Evolutionary conservation across 2,797 vertebrate genomes (phyloP), one percentile per base, ranked within the genome.

Genomic region (Micromesistius poutassou): DNA sequence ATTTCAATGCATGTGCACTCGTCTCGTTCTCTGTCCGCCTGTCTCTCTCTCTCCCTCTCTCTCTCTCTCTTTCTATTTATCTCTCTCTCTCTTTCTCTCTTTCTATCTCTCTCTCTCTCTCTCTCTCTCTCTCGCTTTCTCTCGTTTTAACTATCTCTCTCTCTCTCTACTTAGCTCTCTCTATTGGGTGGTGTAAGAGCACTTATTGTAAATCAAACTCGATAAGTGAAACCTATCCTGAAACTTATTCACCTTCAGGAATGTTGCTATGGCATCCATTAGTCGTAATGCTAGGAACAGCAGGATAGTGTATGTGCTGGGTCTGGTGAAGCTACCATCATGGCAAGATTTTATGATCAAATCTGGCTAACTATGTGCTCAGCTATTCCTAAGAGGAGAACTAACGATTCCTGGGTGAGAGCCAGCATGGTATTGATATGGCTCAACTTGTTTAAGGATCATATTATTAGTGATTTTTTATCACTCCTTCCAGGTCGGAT

Each of bases 231-330:
- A 77, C 38, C 77, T 79, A 78, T 86, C 82, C 78, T 85, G 76
- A 78, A 80, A 82, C 78, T 79, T 72, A 70, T 79, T 81, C 83
- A 80, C 78, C 73, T 78, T 71, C 62, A 77, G 75, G 81, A 86
- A 84, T 80, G 72, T 89, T 92, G 86, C 84, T 85, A 85, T 90
- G 85, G 87, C 87, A 81, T 85, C 84, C 72, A 74, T 70, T 74
- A 83, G 73, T 78, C 77, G 73, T 74, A 66, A 74, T 78, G 80
- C 71, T 86, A 75, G 81, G 73, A 50, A 22, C 79, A 22, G 55
- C 50, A 22, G 79, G 73, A 80, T 28, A 72, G 68, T 14, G 35
- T 30, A 46, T 76, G 70, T 55, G 46, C 46, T 68, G 74, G 13
- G 78, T 40, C 71, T 4, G 7, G 76, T 73, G 46, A 28, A 28